Evolutionary conservation across 2,888 invertebrate species (phyloP).

Genomic region (Xestia rhomboidea): DNA sequence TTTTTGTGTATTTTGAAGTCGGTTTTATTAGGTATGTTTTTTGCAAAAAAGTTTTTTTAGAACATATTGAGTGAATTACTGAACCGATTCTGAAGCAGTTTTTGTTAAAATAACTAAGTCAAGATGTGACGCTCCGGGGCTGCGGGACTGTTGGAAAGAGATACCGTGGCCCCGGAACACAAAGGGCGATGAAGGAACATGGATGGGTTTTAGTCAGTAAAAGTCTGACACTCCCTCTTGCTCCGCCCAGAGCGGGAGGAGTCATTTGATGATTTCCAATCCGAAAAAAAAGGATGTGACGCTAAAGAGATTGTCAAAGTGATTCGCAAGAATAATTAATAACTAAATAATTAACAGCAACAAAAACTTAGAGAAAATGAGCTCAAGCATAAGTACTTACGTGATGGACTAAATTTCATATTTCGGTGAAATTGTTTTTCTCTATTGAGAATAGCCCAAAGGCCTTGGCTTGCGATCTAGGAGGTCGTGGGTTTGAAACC

Average conservation of each 20-base stretch:
- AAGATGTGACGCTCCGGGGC: no score
- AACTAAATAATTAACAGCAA: constrained; percentile 31
- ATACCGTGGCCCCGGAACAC: no score
- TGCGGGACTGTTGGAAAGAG: no score
- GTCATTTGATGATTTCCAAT: no score
- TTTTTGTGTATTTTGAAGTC: no score
- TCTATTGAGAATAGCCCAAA: constrained; percentile 17
- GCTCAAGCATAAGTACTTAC: constrained; percentile 19
- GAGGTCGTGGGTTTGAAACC: constrained; percentile 42
- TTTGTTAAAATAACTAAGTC: constrained; percentile 29
- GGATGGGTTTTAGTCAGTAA: no score
- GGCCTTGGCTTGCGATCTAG: constrained; percentile 30
- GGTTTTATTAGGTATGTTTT: no score
- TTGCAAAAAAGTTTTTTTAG: no score
- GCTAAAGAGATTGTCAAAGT: constrained; percentile 6
- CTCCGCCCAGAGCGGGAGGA: no score
- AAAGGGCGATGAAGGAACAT: no score
- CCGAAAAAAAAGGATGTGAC: constrained; percentile 28
- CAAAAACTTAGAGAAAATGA: constrained; percentile 31
- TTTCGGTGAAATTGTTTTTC: constrained; percentile 19
- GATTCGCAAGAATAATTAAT: constrained; percentile 53
- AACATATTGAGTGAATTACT: constrained; percentile 11
- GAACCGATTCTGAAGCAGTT: constrained; percentile 20
- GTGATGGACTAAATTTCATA: constrained; percentile 37
- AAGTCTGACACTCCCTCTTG: no score